Conservation (phyloP, 2,888 invertebrate genomes). For the Drosophila pegasa region DNA sequence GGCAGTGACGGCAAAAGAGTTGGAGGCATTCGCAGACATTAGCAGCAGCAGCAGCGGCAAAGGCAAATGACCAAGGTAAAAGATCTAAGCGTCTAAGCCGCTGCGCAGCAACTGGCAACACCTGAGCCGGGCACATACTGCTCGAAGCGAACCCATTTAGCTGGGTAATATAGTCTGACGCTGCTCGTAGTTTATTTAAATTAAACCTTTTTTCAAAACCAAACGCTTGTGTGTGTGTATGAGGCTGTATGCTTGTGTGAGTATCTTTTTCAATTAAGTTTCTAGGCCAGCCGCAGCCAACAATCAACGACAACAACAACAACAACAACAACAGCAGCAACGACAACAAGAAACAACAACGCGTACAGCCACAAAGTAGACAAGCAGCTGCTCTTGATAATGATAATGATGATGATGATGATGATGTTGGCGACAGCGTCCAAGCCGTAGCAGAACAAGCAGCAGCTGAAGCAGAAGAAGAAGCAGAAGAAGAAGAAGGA, state of each 20-base stretch:
- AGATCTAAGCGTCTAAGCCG: constrained; percentile 50
- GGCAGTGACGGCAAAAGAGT: not conserved
- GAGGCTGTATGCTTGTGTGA: constrained; percentile 7
- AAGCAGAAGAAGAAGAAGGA: not conserved
- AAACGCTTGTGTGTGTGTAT: constrained; percentile 17
- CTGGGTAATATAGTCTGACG: constrained; percentile 33
- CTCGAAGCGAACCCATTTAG: constrained; percentile 39
- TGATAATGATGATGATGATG: constrained; percentile 51
- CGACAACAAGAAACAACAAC: constrained; percentile 28
- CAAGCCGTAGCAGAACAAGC: constrained; percentile 53
- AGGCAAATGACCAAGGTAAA: constrained; percentile 27
- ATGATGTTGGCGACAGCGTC: constrained; percentile 50
- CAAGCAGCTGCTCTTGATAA: constrained; percentile 71
- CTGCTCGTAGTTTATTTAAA: constrained; percentile 73
- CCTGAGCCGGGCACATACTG: constrained; percentile 42
- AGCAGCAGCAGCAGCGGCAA: not conserved
- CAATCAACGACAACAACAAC: constrained; percentile 37
- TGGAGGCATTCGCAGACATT: not conserved
- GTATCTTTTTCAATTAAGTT: constrained; percentile 79
- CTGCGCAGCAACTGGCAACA: constrained; percentile 48
- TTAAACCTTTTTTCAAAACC: constrained; percentile 65
- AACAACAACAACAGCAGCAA: constrained; percentile 34
- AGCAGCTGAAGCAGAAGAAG: not conserved
- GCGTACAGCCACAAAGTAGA: constrained; percentile 49
- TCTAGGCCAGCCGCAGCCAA: constrained; percentile 69